Conservation (phyloP, 2,888 invertebrate species). For the Deilephila porcellus region DNA sequence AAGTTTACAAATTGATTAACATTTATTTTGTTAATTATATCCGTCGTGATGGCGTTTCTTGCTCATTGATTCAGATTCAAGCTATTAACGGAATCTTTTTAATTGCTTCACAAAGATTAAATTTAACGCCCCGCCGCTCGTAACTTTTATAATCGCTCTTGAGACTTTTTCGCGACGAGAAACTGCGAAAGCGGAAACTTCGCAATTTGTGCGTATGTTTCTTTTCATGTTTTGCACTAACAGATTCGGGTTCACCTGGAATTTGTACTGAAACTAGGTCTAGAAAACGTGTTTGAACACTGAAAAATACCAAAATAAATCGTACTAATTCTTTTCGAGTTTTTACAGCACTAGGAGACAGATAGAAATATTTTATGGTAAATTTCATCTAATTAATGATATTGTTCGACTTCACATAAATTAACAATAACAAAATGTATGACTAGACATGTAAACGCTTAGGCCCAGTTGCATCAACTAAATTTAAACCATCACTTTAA, state of each 20-base stretch:
- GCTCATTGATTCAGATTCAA: slow-evolving; percentile 31
- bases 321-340: too few species aligned
- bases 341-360: too few species aligned
- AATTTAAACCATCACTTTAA: too few species aligned
- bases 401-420: too few species aligned
- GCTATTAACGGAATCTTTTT: slow-evolving; percentile 33
- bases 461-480: too few species aligned
- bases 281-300: too few species aligned
- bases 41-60: not conserved
- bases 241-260: not conserved
- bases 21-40: not conserved
- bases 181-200: slow-evolving; percentile 10
- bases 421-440: too few species aligned
- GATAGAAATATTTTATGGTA: too few species aligned
- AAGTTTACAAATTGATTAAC: not conserved
- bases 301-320: too few species aligned
- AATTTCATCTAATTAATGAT: too few species aligned
- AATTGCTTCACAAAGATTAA: slow-evolving; percentile 38
- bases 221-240: not conserved
- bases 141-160: slow-evolving; percentile 35
- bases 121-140: slow-evolving; percentile 33
- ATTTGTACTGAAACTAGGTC: not conserved
- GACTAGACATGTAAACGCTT: too few species aligned
- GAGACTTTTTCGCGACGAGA: slow-evolving; percentile 30
- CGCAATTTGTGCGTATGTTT: not conserved